phyloP scores from a whole-genome alignment of 2,113 vertebrate genomes.

The Phalacrocorax pelagicus region DNA sequence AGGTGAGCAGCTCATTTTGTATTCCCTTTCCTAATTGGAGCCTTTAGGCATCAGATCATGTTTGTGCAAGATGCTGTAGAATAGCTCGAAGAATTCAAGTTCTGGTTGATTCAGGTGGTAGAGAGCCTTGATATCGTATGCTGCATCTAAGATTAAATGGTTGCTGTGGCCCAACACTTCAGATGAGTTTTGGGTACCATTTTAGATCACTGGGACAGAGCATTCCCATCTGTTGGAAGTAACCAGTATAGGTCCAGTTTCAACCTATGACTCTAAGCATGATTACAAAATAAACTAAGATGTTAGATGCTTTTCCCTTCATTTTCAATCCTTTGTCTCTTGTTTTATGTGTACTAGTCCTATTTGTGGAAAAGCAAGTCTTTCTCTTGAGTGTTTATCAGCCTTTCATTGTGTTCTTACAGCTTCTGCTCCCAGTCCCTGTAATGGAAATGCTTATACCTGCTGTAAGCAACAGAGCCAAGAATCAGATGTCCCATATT shows the following conservation, averaged over 20 bases:
- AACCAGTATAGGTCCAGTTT: neutral
- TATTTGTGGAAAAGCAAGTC: neutral
- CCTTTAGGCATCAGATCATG: slow-evolving; percentile 26
- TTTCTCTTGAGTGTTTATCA: neutral
- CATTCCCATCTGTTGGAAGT: neutral
- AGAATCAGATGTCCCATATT: neutral
- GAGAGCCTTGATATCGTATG: neutral
- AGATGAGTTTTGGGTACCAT: neutral
- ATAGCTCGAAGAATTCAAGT: slow-evolving; percentile 14
- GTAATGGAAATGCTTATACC: neutral
- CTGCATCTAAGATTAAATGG: neutral
- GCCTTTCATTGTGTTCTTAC: neutral
- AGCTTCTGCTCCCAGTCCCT: neutral
- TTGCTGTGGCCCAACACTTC: neutral
- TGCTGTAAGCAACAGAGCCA: neutral
- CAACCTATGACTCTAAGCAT: neutral
- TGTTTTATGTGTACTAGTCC: neutral
- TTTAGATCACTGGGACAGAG: neutral
- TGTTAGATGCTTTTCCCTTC: neutral
- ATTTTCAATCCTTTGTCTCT: neutral
- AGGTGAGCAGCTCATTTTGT: slow-evolving; percentile 14
- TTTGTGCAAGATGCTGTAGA: slow-evolving; percentile 4
- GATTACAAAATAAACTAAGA: neutral
- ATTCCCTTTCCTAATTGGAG: slow-evolving; percentile 33
- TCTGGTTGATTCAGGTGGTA: neutral